Evolutionary conservation across 1,140 invertebrate species (phyloP), one percentile per base, ranked within the genome.

Genomic region (Acromyrmex heyeri): DNA sequence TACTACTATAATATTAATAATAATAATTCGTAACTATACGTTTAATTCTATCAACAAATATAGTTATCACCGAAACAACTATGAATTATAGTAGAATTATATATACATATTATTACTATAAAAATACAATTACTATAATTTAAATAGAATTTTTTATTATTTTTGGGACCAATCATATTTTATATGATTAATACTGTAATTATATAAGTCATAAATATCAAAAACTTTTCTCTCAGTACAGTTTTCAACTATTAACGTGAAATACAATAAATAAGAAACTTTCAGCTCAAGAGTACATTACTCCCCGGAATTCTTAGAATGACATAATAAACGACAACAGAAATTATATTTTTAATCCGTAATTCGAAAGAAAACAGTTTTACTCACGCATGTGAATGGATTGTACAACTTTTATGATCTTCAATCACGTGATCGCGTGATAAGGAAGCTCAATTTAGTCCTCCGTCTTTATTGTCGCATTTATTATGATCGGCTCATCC

Each of bases 361-460:
- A 24, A 14, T 82, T 24, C 12, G 27, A 38, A n/a, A 5, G 6
- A 73, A 82, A 61, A 48, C 59, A 82, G 38, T 50, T 75, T 62
- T 14, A 38, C 24, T 62, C 67, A 83, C 53, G 64, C 50, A 67
- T 59, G 14, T 64, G 53, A 87, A 44, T 57, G 34, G 21, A 72
- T 88, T 79, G 87, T 89, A 83, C 72, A 88, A 90, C 88, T 92
- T 93, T 91, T 57, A 91, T 85, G 89, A 91, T 86, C 14, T 30
- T 4, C n/a, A 50, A 88, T 92, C 88, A 92, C 89, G 87, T 88
- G 86, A 94, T 94, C 89, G 93, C 93, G 92, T 93, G 93, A 92
- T 91, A 75, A 85, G 77, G n/a, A n/a, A 69, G 55, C 85, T 55
- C 57, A 81, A 53, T 24, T 70, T 62, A 61, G 57, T 59, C 24